Evolutionary conservation across 2,113 vertebrate genomes (phyloP).

Genomic region (Turnix velox): DNA sequence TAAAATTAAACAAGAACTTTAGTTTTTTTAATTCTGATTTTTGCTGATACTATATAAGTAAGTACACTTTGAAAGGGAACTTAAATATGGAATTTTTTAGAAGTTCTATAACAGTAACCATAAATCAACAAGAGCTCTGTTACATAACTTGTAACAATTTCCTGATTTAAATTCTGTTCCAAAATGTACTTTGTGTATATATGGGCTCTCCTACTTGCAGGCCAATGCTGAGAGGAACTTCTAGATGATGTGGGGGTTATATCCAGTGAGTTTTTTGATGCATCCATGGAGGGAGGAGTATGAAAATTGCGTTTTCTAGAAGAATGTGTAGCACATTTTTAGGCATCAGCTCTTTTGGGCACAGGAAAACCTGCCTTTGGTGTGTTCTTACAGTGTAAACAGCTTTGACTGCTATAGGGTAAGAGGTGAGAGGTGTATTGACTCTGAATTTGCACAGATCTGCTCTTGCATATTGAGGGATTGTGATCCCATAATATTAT

Average conservation of each 20-base stretch:
- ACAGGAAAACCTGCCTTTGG: not conserved
- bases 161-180: too few species aligned
- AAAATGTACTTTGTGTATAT: too few species aligned
- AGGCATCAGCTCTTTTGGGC: not conserved
- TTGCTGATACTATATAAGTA: not conserved
- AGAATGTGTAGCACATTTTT: not conserved
- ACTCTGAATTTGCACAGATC: not conserved
- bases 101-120: not conserved
- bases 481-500: not conserved
- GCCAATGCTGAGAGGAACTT: not conserved
- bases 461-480: not conserved
- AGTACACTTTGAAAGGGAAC: not conserved
- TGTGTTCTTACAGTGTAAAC: not conserved
- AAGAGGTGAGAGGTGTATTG: not conserved
- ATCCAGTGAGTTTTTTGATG: not conserved
- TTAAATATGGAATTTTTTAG: not conserved
- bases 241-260: accelerated
- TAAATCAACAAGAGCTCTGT: not conserved
- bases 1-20: not conserved
- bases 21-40: not conserved
- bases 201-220: too few species aligned
- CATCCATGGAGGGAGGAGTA: not conserved
- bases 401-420: not conserved
- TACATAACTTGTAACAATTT: too few species aligned
- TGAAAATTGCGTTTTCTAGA: not conserved